Conservation (phyloP, 1,140 invertebrate species). For the Caenorhabditis remanei region DNA sequence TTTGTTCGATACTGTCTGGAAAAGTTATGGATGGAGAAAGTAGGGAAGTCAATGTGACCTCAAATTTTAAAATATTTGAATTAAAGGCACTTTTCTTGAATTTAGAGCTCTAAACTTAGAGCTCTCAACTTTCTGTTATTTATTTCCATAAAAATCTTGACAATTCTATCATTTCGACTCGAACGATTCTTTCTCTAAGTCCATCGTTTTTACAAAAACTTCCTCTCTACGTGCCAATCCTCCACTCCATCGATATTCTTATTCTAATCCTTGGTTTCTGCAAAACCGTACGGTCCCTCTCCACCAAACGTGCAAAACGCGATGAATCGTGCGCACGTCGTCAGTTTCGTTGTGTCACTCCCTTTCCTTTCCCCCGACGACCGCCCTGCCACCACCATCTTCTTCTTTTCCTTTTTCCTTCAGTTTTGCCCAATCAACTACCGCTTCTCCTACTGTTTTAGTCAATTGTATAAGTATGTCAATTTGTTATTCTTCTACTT, state of each 20-base stretch:
- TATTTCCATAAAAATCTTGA: no score
- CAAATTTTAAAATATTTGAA: no score
- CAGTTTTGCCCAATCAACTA: neutral
- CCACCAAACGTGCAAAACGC: conserved; percentile 43
- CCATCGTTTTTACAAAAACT: no score
- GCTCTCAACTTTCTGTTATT: no score
- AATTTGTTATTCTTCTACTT: neutral
- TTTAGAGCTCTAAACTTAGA: no score
- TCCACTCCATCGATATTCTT: neutral
- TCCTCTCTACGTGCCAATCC: neutral
- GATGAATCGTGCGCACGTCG: conserved; percentile 47
- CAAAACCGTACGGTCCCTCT: conserved; percentile 44
- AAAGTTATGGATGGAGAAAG: no score
- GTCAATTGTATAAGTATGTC: neutral
- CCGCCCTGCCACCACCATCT: conserved; percentile 22
- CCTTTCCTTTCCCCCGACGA: neutral
- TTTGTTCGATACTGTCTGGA: no score
- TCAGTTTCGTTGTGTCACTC: neutral
- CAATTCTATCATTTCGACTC: no score
- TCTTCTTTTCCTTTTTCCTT: conserved; percentile 11
- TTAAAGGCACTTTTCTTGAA: no score
- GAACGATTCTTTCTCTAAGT: neutral
- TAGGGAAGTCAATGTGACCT: no score
- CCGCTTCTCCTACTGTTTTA: conserved; percentile 18
- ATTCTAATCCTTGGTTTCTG: conserved; percentile 2